phyloP scores from a whole-genome alignment of 1,140 invertebrate species.

The Cotesia chilonis region DNA sequence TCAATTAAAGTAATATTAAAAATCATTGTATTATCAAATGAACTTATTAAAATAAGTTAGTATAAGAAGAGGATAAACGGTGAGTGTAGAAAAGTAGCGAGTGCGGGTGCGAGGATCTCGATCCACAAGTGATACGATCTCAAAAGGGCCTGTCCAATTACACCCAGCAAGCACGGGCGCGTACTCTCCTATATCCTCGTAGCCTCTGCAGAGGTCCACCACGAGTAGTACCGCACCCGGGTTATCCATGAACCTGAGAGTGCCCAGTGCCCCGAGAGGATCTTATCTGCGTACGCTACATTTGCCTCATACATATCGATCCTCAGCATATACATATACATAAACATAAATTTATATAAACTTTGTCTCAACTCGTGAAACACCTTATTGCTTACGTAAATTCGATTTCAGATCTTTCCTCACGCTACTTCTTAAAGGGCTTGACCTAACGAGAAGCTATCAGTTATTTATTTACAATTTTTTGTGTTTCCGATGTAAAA shows the following conservation, averaged over 20 bases:
- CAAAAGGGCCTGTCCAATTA: constrained; percentile 49
- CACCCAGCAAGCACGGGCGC: constrained; percentile 42
- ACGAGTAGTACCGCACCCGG: constrained; percentile 27
- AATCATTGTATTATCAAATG: neutral
- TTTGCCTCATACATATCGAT: constrained; percentile 39
- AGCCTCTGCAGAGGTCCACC: neutral
- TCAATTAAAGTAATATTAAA: too few species aligned
- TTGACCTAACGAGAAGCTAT: constrained; percentile 9
- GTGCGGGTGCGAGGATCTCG: constrained; percentile 52
- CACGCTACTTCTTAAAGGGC: constrained; percentile 27
- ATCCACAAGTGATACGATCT: constrained; percentile 52
- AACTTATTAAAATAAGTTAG: constrained; percentile 31
- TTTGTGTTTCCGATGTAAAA: constrained; percentile 17
- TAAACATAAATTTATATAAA: constrained; percentile 17
- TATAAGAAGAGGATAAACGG: neutral
- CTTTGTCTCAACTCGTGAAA: constrained; percentile 21
- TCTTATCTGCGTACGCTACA: constrained; percentile 54
- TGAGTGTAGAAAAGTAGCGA: constrained; percentile 12
- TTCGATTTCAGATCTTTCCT: constrained; percentile 47
- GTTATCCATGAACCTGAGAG: constrained; percentile 19
- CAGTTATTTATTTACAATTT: constrained; percentile 1
- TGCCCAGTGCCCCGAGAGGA: constrained; percentile 37
- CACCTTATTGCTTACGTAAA: constrained; percentile 41
- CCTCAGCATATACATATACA: neutral
- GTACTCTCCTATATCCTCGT: neutral